Conservation (phyloP, 2,113 vertebrate species). For the Catharus bicknelli region DNA sequence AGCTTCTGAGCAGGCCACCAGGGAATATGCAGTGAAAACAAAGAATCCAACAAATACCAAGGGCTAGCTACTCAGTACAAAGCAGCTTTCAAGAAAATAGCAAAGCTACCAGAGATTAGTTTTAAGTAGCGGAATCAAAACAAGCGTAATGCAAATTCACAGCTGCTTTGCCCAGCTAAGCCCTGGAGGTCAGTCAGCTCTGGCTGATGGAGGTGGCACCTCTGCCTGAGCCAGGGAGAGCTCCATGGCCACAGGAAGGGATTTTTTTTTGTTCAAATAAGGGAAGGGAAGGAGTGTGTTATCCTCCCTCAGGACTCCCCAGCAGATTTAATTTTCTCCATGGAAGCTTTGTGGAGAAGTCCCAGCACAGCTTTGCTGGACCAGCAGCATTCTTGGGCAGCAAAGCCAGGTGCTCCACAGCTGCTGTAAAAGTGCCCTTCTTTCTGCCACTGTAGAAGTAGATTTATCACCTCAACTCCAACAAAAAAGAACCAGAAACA, state of each 20-base stretch:
- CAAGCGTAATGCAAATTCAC: neutral
- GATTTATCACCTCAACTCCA: neutral
- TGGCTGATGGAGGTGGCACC: neutral
- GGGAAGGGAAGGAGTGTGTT: fast-evolving
- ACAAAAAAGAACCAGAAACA: neutral
- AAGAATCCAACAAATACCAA: slow-evolving; percentile 18
- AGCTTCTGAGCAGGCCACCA: slow-evolving; percentile 24
- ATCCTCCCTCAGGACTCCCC: neutral
- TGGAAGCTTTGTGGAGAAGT: neutral
- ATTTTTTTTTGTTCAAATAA: neutral
- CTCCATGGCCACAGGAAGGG: neutral
- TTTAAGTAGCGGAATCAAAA: slow-evolving; percentile 36
- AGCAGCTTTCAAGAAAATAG: slow-evolving; percentile 23
- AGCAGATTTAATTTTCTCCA: neutral
- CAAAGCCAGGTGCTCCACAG: neutral
- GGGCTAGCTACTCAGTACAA: slow-evolving; percentile 4
- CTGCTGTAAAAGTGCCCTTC: neutral
- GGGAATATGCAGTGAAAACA: slow-evolving; percentile 14
- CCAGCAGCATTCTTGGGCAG: neutral
- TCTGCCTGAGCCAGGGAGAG: neutral
- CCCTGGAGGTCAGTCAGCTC: neutral
- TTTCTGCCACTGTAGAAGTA: neutral
- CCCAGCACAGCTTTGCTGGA: neutral
- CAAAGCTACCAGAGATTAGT: slow-evolving; percentile 15
- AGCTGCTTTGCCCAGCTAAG: neutral